Evolutionary conservation across 2,797 vertebrate species (phyloP).

Genomic region (Parambassis ranga): DNA sequence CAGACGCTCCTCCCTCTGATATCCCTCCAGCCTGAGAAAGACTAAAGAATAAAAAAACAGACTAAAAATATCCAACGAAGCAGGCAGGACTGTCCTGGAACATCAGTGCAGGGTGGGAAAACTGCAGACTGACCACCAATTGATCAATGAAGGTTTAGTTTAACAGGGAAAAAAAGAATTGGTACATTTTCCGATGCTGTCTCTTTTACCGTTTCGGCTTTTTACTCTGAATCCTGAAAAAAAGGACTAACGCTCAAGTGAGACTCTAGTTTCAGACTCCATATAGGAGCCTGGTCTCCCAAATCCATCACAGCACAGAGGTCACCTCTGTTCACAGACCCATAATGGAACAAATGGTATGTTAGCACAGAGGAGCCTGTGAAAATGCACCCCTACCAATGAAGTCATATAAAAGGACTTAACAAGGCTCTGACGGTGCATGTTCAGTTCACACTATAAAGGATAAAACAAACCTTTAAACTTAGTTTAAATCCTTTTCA

Average conservation of each 20-base stretch:
- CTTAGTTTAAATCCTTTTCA: background rate
- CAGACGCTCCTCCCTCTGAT: constrained; percentile 6
- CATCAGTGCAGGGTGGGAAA: constrained; percentile 31
- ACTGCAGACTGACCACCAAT: constrained; percentile 10
- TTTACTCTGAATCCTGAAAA: background rate
- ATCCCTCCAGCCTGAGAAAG: constrained; percentile 36
- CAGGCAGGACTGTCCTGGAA: constrained; percentile 15
- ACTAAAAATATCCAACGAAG: constrained; percentile 56
- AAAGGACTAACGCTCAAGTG: background rate
- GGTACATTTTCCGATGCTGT: background rate
- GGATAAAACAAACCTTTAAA: background rate
- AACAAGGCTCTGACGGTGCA: background rate
- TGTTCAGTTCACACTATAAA: constrained; percentile 7
- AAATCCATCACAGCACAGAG: constrained; percentile 26
- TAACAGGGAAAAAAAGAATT: background rate
- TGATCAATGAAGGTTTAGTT: constrained; percentile 12
- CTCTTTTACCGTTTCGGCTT: background rate
- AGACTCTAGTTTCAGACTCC: background rate
- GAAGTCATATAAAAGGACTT: constrained; percentile 26
- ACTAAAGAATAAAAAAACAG: constrained; percentile 37
- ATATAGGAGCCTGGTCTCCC: background rate
- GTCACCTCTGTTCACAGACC: constrained; percentile 44
- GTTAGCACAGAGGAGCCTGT: constrained; percentile 17
- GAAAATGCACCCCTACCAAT: constrained; percentile 35
- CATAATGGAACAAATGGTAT: constrained; percentile 37